phyloP scores from a whole-genome alignment of 2,797 vertebrate species.

The Poeciliopsis turneri region DNA sequence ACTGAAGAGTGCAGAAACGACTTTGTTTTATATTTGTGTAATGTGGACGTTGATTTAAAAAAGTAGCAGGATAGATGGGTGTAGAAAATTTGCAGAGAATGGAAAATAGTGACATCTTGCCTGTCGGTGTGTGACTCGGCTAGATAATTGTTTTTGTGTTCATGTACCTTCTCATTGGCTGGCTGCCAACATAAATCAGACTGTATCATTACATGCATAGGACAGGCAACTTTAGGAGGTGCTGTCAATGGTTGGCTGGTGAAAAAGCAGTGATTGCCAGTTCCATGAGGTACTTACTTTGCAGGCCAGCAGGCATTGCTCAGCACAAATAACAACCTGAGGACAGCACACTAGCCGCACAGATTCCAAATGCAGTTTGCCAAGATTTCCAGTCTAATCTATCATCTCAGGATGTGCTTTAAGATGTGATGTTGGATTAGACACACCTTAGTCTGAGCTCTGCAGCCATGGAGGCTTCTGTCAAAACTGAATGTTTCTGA shows the following conservation, averaged over 20 bases:
- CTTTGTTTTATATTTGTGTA: slow-evolving; percentile 26
- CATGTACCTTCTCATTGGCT: slow-evolving; percentile 39
- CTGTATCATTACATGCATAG: slow-evolving; percentile 50
- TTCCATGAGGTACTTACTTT: slow-evolving; percentile 35
- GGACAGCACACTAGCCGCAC: slow-evolving; percentile 14
- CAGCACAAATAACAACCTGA: slow-evolving; percentile 32
- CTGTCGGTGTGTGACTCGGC: slow-evolving; percentile 66
- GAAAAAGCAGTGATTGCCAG: slow-evolving; percentile 29
- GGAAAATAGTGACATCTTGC: slow-evolving; percentile 66
- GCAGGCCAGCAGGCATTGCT: slow-evolving; percentile 37
- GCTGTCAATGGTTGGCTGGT: slow-evolving; percentile 28
- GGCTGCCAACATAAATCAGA: slow-evolving; percentile 57
- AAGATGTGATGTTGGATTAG: slow-evolving; percentile 44
- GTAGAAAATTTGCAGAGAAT: slow-evolving; percentile 43
- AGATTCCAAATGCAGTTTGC: slow-evolving; percentile 1
- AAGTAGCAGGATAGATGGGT: slow-evolving; percentile 19
- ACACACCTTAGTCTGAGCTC: slow-evolving; percentile 57
- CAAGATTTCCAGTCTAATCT: slow-evolving; percentile 33
- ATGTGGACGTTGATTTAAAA: slow-evolving; percentile 22
- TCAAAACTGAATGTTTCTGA: slow-evolving; percentile 34
- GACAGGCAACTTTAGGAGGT: slow-evolving; percentile 33
- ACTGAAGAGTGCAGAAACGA: slow-evolving; percentile 13
- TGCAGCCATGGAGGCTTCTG: slow-evolving; percentile 53
- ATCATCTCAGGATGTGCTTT: slow-evolving; percentile 30
- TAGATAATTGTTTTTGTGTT: slow-evolving; percentile 60